Conservation (phyloP, 2,113 vertebrate genomes). For the Saguinus imperator region DNA sequence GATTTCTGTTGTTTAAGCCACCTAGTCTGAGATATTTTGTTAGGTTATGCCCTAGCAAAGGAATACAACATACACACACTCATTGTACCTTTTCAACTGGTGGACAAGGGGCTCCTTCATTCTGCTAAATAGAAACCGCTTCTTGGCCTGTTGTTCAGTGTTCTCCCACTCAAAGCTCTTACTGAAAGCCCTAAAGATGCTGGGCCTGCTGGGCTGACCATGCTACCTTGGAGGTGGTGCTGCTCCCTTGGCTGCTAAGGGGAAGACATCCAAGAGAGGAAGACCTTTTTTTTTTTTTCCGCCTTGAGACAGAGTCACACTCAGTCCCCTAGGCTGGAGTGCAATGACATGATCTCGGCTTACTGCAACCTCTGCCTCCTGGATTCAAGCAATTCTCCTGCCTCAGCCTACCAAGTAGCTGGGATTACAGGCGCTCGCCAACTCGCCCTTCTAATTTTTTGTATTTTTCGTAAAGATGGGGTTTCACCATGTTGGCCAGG, state of each 20-base stretch:
- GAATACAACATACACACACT: not conserved
- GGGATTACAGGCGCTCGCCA: too few relatives aligned
- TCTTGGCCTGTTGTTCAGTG: not conserved
- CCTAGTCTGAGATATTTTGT: not conserved
- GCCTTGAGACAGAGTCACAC: too few relatives aligned
- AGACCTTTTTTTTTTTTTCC: not conserved
- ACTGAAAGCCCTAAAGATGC: not conserved
- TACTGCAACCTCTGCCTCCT: too few relatives aligned
- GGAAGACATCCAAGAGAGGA: not conserved
- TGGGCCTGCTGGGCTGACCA: not conserved
- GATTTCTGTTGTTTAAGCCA: not conserved
- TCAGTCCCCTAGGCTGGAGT: too few relatives aligned
- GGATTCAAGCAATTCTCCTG: too few relatives aligned
- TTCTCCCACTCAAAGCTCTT: not conserved
- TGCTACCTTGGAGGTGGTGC: not conserved
- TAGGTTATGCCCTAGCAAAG: not conserved
- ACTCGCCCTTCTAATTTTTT: too few relatives aligned
- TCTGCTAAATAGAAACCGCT: not conserved
- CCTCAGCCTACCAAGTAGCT: too few relatives aligned
- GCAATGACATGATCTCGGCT: too few relatives aligned
- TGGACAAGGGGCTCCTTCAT: not conserved
- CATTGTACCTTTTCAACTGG: not conserved
- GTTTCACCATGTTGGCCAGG: too few relatives aligned
- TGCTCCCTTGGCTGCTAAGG: not conserved
- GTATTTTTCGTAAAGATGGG: too few relatives aligned